Conservation (phyloP, 2,797 vertebrate genomes). For the Clarias laeviceps region DNA sequence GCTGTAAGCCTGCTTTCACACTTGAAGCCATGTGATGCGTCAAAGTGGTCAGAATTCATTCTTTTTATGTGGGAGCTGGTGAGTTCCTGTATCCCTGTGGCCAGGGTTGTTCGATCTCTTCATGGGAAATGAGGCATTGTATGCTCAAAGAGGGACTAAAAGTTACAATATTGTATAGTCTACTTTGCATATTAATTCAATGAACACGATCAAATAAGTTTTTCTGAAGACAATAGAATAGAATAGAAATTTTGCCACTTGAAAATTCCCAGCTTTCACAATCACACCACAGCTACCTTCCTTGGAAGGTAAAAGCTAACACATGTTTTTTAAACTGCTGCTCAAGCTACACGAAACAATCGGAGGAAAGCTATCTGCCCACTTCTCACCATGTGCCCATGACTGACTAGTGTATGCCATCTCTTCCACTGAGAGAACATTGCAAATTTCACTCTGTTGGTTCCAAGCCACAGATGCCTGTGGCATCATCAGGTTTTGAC, state of each 20-base stretch:
- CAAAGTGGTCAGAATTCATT: not conserved
- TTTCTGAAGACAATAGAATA: not conserved
- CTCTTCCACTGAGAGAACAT: not conserved
- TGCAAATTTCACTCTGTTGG: not conserved
- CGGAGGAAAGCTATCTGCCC: not conserved
- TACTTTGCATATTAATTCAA: not conserved
- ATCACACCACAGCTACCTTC: not conserved
- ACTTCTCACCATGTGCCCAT: not conserved
- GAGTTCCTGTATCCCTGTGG: not conserved
- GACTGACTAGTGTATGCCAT: not conserved
- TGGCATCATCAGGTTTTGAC: not conserved
- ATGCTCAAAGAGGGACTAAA: not conserved
- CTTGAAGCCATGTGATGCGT: not conserved
- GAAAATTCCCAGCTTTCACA: not conserved
- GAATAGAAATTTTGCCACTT: not conserved
- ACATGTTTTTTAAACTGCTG: not conserved
- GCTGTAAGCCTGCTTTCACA: not conserved
- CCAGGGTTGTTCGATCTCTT: not conserved
- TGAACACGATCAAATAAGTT: not conserved
- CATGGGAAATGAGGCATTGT: not conserved
- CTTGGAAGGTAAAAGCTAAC: not conserved
- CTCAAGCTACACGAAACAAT: not conserved
- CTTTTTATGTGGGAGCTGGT: not conserved
- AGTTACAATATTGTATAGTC: not conserved
- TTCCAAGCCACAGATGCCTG: not conserved